A percentile compares a stretch with the other conserved stretches of the same genome.
Conservation (phyloP, 2,113 vertebrate species). For the Sialia sialis region DNA sequence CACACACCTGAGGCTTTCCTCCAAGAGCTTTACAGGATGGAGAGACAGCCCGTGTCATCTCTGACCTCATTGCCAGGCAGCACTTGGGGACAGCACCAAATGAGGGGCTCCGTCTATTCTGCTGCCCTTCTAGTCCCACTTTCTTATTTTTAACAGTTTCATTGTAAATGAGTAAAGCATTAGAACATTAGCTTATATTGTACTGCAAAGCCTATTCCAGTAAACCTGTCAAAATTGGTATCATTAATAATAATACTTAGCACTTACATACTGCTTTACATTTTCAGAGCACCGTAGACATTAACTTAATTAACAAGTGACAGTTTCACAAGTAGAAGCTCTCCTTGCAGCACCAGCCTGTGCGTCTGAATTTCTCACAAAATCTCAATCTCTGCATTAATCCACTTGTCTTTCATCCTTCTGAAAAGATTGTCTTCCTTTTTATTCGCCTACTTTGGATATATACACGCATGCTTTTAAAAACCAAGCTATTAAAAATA, state of each 20-base stretch:
- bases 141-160: conserved; percentile 11
- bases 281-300: conserved; percentile 19
- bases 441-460: background rate
- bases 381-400: background rate
- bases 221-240: conserved; percentile 53
- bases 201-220: conserved; percentile 46
- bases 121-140: background rate
- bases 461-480: conserved; percentile 23
- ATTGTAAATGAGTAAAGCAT: conserved; percentile 23
- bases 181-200: conserved; percentile 35
- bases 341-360: background rate
- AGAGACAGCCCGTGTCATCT: background rate
- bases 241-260: conserved; percentile 61
- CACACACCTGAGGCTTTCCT: background rate
- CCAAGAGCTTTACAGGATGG: background rate
- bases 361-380: conserved; percentile 14
- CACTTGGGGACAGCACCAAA: background rate
- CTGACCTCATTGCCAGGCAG: background rate
- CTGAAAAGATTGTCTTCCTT: conserved; percentile 27
- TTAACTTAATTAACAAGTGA: conserved; percentile 62
- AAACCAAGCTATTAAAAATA: conserved; percentile 45
- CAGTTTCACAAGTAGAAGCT: conserved; percentile 41
- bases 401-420: conserved; percentile 46
- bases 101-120: background rate
- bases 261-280: conserved; percentile 43